A percentile compares a stretch with the other conserved stretches of the same genome.
Conservation (phyloP, 2,113 vertebrate species). For the Silurus asotus region DNA sequence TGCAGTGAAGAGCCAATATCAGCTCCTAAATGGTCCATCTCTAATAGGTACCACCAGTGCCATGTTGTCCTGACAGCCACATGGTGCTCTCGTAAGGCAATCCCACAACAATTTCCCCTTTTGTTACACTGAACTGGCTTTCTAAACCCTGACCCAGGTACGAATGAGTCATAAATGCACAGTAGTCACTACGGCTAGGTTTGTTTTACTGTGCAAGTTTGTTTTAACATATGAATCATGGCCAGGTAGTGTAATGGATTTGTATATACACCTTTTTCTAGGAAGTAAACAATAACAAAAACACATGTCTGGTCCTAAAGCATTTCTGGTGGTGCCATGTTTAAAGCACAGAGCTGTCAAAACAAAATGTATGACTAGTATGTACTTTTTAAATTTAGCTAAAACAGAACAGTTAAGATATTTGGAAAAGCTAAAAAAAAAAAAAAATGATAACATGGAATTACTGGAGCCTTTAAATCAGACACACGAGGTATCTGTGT, state of each 20-base stretch:
- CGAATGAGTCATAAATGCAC: slow-evolving; percentile 71
- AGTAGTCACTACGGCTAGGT: slow-evolving; percentile 61
- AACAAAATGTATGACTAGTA: no score
- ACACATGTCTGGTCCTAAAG: no score
- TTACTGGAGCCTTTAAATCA: no score
- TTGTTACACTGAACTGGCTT: slow-evolving; percentile 63
- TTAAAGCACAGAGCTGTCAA: no score
- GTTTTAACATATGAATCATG: background rate
- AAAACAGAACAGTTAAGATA: no score
- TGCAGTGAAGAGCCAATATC: slow-evolving; percentile 64
- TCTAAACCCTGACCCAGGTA: slow-evolving; percentile 66
- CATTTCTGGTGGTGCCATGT: no score
- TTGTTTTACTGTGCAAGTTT: slow-evolving; percentile 63
- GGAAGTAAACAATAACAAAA: no score
- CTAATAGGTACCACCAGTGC: slow-evolving; percentile 67
- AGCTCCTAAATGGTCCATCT: slow-evolving; percentile 70
- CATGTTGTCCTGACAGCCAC: slow-evolving; percentile 71
- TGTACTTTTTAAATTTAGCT: no score
- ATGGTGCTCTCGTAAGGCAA: slow-evolving; percentile 53
- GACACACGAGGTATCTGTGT: no score
- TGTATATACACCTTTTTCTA: no score
- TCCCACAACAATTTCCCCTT: slow-evolving; percentile 65
- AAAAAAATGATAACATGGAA: no score
- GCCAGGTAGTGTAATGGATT: background rate
- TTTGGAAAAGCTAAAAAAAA: no score